These are phyloP conservation scores for Parapsyche elsis DNA, from an alignment of 1,140 invertebrate species.

Conservation along the genomic window DNA sequence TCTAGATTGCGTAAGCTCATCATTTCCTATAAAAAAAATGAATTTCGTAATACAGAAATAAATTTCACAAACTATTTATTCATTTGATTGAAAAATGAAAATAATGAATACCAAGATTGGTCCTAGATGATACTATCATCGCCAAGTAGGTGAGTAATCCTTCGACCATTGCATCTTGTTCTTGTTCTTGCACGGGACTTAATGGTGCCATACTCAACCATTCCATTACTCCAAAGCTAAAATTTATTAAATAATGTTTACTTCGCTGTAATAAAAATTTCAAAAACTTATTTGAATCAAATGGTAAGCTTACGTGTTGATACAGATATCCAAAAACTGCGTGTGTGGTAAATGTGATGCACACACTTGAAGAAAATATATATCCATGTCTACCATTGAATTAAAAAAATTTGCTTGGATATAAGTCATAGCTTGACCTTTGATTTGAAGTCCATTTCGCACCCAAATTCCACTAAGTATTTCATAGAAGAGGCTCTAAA, in stretches of 20 bases:
- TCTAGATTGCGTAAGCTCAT: slow-evolving; percentile 78
- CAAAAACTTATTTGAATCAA: slow-evolving; percentile 27
- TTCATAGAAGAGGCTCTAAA: slow-evolving; percentile 93
- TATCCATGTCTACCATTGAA: slow-evolving; percentile 96
- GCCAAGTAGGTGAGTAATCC: slow-evolving; percentile 91
- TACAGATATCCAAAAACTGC: slow-evolving; percentile 85
- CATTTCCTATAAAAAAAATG: slow-evolving; percentile 68
- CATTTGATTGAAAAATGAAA: background rate
- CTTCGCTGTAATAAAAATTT: slow-evolving; percentile 10
- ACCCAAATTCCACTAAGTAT: slow-evolving; percentile 95
- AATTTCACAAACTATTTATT: background rate
- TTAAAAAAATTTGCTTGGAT: slow-evolving; percentile 99
- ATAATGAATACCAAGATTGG: slow-evolving; percentile 79
- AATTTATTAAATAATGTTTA: slow-evolving; percentile 38
- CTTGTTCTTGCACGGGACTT: slow-evolving; percentile 74
- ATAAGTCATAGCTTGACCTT: slow-evolving; percentile 98
- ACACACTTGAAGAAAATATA: slow-evolving; percentile 94
- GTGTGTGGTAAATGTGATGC: slow-evolving; percentile 88
- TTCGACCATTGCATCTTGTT: slow-evolving; percentile 92
- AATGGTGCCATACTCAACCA: slow-evolving; percentile 85
- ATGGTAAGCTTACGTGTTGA: slow-evolving; percentile 80
- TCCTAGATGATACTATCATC: slow-evolving; percentile 89
- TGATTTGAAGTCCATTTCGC: slow-evolving; percentile 96
- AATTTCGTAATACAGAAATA: slow-evolving; percentile 4
- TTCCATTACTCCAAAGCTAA: slow-evolving; percentile 83